Evolutionary conservation across 2,113 vertebrate genomes (phyloP).

Genomic region (Tetrax tetrax): DNA sequence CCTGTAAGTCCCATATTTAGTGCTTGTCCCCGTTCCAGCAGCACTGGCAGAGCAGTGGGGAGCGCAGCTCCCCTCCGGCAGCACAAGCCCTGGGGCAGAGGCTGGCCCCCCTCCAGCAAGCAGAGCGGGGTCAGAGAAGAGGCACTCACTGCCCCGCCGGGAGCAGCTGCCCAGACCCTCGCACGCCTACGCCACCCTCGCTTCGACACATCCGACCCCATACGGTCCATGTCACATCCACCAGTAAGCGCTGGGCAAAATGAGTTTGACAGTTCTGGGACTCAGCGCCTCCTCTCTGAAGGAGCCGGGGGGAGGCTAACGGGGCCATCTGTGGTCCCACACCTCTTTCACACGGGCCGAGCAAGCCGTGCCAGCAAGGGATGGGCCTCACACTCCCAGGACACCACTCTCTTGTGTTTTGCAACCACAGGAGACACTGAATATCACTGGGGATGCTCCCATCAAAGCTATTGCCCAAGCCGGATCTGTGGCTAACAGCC

Average conservation of each 20-base stretch:
- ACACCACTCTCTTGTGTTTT: rapidly evolving
- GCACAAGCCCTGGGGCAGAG: rapidly evolving
- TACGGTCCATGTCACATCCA: too few relatives aligned
- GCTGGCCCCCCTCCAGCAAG: neutral
- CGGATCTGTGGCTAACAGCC: neutral
- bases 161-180: neutral
- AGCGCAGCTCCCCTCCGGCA: neutral
- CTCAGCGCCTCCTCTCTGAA: neutral
- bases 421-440: neutral
- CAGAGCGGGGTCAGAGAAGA: neutral
- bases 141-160: rapidly evolving
- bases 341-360: neutral
- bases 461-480: neutral
- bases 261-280: neutral
- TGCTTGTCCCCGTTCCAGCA: rapidly evolving
- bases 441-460: too few relatives aligned
- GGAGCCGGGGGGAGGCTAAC: rapidly evolving
- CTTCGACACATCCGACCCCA: too few relatives aligned
- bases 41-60: neutral
- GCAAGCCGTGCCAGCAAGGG: rapidly evolving
- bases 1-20: neutral
- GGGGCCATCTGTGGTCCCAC: rapidly evolving
- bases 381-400: neutral
- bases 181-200: rapidly evolving
- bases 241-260: neutral